Evolutionary conservation across 2,888 invertebrate species (phyloP).

Genomic region (Eudemis profundana): DNA sequence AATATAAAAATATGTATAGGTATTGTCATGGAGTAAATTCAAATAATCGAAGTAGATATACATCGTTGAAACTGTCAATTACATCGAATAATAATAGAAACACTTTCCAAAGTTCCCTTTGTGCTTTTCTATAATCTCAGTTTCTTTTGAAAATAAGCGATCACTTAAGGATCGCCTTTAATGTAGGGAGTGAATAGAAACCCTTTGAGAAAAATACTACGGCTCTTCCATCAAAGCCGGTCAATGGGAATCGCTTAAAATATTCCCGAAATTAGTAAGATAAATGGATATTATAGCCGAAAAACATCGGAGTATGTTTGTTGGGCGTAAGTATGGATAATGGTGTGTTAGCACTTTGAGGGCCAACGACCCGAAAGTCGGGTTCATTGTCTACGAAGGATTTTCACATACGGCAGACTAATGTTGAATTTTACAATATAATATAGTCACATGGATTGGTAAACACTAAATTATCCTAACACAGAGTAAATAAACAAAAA

Average conservation of each 20-base stretch:
- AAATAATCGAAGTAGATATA: not conserved
- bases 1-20: too few species aligned
- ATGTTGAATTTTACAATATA: too few species aligned
- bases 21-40: too few species aligned
- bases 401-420: too few species aligned
- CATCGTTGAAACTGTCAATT: not conserved
- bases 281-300: not conserved
- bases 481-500: too few species aligned
- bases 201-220: constrained; percentile 31
- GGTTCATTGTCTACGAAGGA: too few species aligned
- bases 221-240: constrained; percentile 11
- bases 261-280: constrained; percentile 20
- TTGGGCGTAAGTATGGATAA: too few species aligned
- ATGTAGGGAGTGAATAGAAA: constrained; percentile 22
- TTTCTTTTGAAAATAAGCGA: constrained; percentile 26
- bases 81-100: not conserved
- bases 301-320: not conserved
- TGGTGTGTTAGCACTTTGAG: too few species aligned
- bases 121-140: constrained; percentile 14
- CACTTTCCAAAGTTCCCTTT: constrained; percentile 11
- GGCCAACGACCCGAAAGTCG: too few species aligned
- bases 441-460: too few species aligned
- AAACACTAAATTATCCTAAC: too few species aligned
- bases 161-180: constrained; percentile 34
- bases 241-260: constrained; percentile 33